Evolutionary conservation across 2,888 invertebrate genomes (phyloP).

Genomic region (Smittia aterrima): DNA sequence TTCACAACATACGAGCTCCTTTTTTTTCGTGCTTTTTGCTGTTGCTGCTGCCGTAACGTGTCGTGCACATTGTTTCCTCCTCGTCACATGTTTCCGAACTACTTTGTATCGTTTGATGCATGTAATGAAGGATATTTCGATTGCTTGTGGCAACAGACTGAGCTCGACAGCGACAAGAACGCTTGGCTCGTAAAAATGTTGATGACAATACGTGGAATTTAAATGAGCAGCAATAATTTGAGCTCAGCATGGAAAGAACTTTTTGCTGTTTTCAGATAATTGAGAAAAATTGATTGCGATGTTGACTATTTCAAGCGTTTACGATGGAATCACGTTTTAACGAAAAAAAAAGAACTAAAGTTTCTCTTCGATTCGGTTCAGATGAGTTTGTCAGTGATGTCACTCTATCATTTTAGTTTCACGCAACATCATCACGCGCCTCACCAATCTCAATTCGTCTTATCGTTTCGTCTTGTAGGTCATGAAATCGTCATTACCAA

Average conservation of each 20-base stretch:
- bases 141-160: neutral
- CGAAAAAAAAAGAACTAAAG: too few species aligned
- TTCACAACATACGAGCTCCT: constrained; percentile 15
- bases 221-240: constrained; percentile 13
- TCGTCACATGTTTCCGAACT: neutral
- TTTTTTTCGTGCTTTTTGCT: neutral
- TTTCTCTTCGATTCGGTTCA: neutral
- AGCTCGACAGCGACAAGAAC: neutral
- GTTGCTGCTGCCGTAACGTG: neutral
- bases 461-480: constrained; percentile 10
- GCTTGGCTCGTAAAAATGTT: constrained; percentile 1
- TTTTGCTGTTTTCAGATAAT: neutral
- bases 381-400: neutral
- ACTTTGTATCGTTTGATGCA: neutral
- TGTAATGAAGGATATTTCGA: neutral
- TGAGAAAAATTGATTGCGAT: constrained; percentile 5
- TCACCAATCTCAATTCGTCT: too few species aligned
- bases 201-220: constrained; percentile 18
- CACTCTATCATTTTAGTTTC: neutral
- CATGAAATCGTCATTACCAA: constrained; percentile 29
- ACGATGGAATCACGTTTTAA: neutral
- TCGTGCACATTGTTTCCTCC: neutral
- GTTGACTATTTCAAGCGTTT: neutral
- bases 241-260: neutral
- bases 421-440: neutral